phyloP scores from a whole-genome alignment of 2,113 vertebrate species.

The Carassius carassius region DNA sequence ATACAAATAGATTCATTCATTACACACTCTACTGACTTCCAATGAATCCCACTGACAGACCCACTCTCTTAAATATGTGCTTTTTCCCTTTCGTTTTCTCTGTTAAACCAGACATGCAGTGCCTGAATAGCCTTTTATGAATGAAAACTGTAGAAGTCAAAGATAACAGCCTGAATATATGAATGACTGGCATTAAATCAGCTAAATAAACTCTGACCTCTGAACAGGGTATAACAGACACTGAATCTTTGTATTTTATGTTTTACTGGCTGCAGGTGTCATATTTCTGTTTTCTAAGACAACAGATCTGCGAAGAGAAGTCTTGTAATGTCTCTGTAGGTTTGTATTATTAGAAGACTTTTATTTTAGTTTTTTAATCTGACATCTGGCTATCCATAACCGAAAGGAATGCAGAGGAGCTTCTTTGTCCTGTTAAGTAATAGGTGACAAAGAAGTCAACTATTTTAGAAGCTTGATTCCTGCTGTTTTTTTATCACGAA shows the following conservation, averaged over 20 bases:
- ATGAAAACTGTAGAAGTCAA: background rate
- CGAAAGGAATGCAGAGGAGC: background rate
- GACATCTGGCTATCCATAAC: background rate
- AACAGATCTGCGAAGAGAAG: background rate
- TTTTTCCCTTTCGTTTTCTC: background rate
- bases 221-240: background rate
- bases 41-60: background rate
- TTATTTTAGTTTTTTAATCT: background rate
- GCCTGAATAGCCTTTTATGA: background rate
- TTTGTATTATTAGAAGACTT: background rate
- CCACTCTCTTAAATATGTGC: background rate
- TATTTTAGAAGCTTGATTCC: background rate
- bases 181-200: background rate
- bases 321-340: background rate
- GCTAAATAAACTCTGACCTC: background rate
- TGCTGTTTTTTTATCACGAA: background rate
- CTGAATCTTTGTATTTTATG: background rate
- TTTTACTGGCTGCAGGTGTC: background rate
- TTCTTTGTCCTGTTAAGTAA: background rate
- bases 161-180: background rate
- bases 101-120: background rate
- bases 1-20: constrained; percentile 23
- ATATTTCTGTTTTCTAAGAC: background rate
- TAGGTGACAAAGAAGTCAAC: background rate
- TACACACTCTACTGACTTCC: background rate